Evolutionary conservation across 2,888 invertebrate genomes (phyloP).

Genomic region (Autographa gamma): DNA sequence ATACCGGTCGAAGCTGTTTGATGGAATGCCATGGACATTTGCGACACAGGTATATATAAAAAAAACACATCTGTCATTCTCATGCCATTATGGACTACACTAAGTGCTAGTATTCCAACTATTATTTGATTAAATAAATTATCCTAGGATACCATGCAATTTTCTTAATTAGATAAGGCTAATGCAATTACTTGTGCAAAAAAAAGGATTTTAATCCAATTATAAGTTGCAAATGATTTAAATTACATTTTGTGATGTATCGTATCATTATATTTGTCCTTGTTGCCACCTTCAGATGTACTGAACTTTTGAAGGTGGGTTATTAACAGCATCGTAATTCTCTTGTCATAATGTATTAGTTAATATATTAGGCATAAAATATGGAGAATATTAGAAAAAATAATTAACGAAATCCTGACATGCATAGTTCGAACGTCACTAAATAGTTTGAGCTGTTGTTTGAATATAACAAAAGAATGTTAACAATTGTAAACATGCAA

Average conservation of each 20-base stretch:
- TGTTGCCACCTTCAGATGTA: slow-evolving; percentile 23
- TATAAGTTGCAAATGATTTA: neutral
- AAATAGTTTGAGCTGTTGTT: slow-evolving; percentile 26
- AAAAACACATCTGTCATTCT: neutral
- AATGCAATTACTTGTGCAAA: slow-evolving; percentile 12
- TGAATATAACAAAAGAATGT: slow-evolving; percentile 34
- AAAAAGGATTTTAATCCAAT: slow-evolving; percentile 7
- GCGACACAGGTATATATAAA: neutral
- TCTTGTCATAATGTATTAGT: neutral
- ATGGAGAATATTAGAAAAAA: neutral
- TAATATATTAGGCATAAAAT: neutral
- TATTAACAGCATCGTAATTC: neutral
- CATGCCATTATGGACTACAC: neutral
- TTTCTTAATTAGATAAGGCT: slow-evolving; percentile 15
- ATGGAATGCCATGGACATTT: neutral
- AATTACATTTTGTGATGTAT: slow-evolving; percentile 17
- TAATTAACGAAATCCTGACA: neutral
- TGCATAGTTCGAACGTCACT: slow-evolving; percentile 2
- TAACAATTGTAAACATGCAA: slow-evolving; percentile 34
- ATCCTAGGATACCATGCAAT: slow-evolving; percentile 9
- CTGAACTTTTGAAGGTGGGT: neutral
- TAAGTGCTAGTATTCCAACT: neutral
- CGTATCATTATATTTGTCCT: slow-evolving; percentile 21
- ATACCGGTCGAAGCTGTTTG: neutral
- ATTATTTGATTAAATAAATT: slow-evolving; percentile 15